Evolutionary conservation across 2,797 vertebrate genomes (phyloP), one percentile per base, ranked within the genome.

Genomic region (Myripristis jacobus): DNA sequence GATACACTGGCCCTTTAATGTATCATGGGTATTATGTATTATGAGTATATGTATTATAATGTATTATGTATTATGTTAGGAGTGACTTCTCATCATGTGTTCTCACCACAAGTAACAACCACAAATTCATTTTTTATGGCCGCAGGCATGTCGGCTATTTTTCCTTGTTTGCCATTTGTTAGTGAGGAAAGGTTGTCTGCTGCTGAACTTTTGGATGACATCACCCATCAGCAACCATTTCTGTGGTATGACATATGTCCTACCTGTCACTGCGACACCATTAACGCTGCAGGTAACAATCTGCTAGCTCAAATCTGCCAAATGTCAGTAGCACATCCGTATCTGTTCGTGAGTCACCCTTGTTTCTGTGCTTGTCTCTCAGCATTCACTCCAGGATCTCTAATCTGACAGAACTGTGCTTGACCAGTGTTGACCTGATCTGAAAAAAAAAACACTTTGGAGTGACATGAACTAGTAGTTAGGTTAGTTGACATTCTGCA

Each of bases 131-230:
- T 58, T 12, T 66, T 1, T 16, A 3, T 19, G 36, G 27, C 34
- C 31, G 38, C n/a, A 50, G 11, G n/a, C 24, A 31, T 58, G 34
- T 7, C 2, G 34, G 6, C 34, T 36, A 3, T 27, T 12, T 61
- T 19, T 57, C 0, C 41, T 27, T 41, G 21, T 61, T 61, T 61
- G 16, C 18, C 59, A 56, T 57, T 7, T 54, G 4, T 8, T 6
- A 44, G 3, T 25, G 44, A 19, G 27, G 24, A 52, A 63, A 68
- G 22, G 19, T 25, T 47, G 21, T 13, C 25, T 76, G 47, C 53
- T 31, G 31, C n/a, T 80, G 46, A 72, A 65, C 46, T 21, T 62
- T 58, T 55, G 27, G 3, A 70, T 19, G n/a, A 22, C 61, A 22
- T 50, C 21, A 46, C 7, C 5, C 27, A 7, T 43, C 59, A 47